Percentiles rank a stretch among this genome's conserved stretches.
Evolutionary conservation across 2,888 invertebrate genomes (phyloP).

Genomic region (Therioaphis trifolii): DNA sequence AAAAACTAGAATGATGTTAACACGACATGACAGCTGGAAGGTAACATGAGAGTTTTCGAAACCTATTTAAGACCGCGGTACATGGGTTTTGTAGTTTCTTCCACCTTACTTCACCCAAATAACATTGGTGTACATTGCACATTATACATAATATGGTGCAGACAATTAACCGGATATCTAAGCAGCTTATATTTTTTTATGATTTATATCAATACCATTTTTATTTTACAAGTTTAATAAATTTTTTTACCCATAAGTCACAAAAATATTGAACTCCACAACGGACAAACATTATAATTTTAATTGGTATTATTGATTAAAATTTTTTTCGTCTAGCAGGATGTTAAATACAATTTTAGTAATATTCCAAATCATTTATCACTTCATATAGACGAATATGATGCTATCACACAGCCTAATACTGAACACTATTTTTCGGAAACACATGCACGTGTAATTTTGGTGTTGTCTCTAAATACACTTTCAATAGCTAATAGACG

Average conservation of each 20-base stretch:
- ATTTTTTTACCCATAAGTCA: no score
- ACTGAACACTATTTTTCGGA: no score
- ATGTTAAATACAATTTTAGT: no score
- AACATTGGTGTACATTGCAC: constrained; percentile 58
- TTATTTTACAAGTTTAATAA: constrained; percentile 29
- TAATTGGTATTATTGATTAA: no score
- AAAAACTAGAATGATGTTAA: constrained; percentile 48
- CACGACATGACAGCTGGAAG: constrained; percentile 54
- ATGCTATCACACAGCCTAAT: no score
- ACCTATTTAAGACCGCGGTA: constrained; percentile 51
- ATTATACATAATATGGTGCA: constrained; percentile 22
- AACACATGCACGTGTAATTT: not conserved
- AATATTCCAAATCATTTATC: no score
- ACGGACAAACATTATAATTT: no score
- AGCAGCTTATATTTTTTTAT: constrained; percentile 38
- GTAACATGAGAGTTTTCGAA: constrained; percentile 59
- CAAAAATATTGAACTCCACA: no score
- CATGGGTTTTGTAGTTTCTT: constrained; percentile 61
- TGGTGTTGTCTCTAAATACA: no score
- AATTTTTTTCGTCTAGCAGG: no score
- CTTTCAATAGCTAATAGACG: no score
- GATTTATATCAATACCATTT: constrained; percentile 32
- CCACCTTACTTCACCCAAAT: constrained; percentile 57
- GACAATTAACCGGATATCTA: constrained; percentile 60
- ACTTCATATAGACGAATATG: no score